Evolutionary conservation across 2,888 invertebrate species (phyloP), one percentile per base, ranked within the genome.

Genomic region (Zaprionus obscuricornis): DNA sequence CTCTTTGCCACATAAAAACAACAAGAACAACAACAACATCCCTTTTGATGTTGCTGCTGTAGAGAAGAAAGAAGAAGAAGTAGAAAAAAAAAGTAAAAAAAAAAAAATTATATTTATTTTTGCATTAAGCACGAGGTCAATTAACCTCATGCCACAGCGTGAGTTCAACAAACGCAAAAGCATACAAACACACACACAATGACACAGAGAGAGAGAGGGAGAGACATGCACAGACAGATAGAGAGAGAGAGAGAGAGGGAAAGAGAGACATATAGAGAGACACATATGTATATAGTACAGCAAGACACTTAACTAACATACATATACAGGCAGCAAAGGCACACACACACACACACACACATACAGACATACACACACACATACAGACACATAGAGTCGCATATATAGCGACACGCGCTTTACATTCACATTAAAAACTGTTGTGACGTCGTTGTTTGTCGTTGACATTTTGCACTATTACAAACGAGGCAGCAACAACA

Each of bases 101-200:
- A 49, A 66, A 62, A 70, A 82, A 78, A 74, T 73, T 83, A 76
- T 83, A 81, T 81, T 81, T 81, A 85, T 75, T 81, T 85, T 73
- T 87, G 75, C 85, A 83, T 88, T 88, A 77, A 82, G 87, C 88
- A 87, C 88, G 88, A 88, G 88, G 88, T 88, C 88, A 88, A 88
- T 88, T 88, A 88, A 87, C 86, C 87, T 78, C 81, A 81, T 76
- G 77, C 86, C 78, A 70, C 64, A 68, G 57, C 67, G 57, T 59
- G 75, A 85, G 88, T 88, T 88, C 87, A 88, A 88, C 86, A 88
- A 88, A 87, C 87, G 87, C 85, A 69, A 76, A n/a, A 56, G 60
- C 65, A 68, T 59, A 68, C 56, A 54, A 55, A 66, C 39, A 57
- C 49, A 60, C 13, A 39, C 39, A 39, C 24, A 65, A 14, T 31